These are phyloP conservation scores for Halisarca cf. caerulea DNA, from an alignment of 37 sponge, comb jelly and placozoan species.

Conservation along the genomic window DNA sequence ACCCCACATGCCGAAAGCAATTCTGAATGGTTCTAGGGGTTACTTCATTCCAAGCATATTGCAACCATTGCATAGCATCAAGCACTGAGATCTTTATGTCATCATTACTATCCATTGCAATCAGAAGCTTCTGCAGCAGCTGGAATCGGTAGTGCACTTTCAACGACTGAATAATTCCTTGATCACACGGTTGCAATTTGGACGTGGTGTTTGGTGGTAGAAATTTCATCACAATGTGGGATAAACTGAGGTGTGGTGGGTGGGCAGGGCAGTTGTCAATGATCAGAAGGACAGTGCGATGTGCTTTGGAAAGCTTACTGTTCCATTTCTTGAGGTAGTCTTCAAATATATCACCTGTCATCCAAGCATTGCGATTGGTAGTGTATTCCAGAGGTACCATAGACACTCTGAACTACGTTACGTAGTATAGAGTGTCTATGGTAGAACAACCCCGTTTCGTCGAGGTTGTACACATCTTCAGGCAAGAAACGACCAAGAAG, in stretches of 20 bases:
- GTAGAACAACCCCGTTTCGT: conserved; percentile 30
- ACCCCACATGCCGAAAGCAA: conserved; percentile 20
- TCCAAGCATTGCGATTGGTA: conserved; percentile 36
- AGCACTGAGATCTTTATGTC: conserved; percentile 15
- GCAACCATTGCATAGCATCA: conserved; percentile 25
- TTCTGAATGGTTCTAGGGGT: conserved; percentile 23
- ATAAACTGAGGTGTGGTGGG: neutral
- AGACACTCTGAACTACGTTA: neutral
- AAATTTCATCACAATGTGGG: neutral
- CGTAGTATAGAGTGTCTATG: too few species aligned
- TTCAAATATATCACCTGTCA: conserved; percentile 24
- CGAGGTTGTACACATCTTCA: conserved; percentile 13
- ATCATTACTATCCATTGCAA: neutral
- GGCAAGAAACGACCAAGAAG: conserved; percentile 1
- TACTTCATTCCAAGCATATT: conserved; percentile 20
- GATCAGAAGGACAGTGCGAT: neutral
- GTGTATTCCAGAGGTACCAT: neutral
- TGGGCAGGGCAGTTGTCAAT: conserved; percentile 42
- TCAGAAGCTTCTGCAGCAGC: neutral
- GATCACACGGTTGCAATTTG: conserved; percentile 31
- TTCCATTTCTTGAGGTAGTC: conserved; percentile 11
- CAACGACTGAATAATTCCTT: conserved; percentile 25
- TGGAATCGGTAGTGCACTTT: conserved; percentile 28
- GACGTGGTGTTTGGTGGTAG: conserved; percentile 33
- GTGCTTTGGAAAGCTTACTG: neutral